These are phyloP conservation scores for Vombatus ursinus DNA, from an alignment of 2,113 vertebrate genomes.

Conservation along the genomic window DNA sequence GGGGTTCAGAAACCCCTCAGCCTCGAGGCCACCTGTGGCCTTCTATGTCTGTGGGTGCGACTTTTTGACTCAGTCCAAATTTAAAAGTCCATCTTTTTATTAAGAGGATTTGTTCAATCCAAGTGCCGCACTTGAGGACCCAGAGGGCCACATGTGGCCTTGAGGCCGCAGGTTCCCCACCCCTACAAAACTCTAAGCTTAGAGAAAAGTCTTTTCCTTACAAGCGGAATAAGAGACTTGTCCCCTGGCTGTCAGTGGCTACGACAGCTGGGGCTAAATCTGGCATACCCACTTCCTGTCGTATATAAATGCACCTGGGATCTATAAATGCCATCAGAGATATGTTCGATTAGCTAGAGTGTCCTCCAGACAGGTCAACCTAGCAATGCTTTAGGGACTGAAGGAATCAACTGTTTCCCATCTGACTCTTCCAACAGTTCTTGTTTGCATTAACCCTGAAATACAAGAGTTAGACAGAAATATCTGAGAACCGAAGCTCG, in stretches of 20 bases:
- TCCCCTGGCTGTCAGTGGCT: background rate
- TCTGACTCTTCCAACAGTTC: background rate
- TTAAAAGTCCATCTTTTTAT: no score
- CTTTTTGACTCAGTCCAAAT: no score
- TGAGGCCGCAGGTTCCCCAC: no score
- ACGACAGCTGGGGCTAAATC: background rate
- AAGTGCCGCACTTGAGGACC: no score
- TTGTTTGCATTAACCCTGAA: background rate
- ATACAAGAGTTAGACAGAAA: background rate
- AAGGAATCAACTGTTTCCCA: background rate
- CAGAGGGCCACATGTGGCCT: no score
- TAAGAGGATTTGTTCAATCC: no score
- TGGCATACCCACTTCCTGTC: background rate
- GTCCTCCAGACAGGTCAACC: background rate
- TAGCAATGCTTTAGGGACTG: background rate
- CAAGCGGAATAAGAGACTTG: background rate
- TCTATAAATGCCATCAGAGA: slow-evolving; percentile 2
- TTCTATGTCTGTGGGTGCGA: no score
- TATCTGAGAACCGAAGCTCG: background rate
- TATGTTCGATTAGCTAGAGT: background rate
- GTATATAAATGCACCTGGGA: background rate
- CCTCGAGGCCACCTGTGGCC: no score
- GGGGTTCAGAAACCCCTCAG: no score
- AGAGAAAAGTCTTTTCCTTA: background rate
- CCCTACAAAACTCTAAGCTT: background rate